Evolutionary conservation across 2,888 invertebrate species (phyloP).

Genomic region (Odontomyia ornata): DNA sequence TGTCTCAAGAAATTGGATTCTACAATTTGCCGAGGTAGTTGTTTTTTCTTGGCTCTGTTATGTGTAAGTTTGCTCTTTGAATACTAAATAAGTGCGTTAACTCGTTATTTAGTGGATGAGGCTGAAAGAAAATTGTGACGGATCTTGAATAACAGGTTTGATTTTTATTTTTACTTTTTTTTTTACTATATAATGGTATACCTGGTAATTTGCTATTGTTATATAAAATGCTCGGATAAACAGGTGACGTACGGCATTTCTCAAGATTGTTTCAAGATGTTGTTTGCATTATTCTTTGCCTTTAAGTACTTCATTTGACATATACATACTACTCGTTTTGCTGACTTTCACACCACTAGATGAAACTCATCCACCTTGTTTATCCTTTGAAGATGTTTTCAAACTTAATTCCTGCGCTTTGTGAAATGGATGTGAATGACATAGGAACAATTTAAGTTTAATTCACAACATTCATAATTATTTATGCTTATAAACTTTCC

Average conservation of each 20-base stretch:
- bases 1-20: slow-evolving; percentile 2
- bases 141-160: slow-evolving; percentile 47
- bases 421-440: background rate
- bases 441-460: background rate
- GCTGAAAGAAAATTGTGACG: slow-evolving; percentile 30
- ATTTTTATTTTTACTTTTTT: background rate
- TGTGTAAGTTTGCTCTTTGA: slow-evolving; percentile 31
- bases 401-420: background rate
- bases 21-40: background rate
- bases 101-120: background rate
- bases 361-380: background rate
- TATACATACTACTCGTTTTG: background rate
- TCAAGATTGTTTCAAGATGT: slow-evolving; percentile 31
- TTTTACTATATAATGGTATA: slow-evolving; percentile 3
- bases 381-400: background rate
- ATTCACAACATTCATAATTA: background rate
- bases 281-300: slow-evolving; percentile 1
- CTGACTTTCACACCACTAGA: background rate
- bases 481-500: no score
- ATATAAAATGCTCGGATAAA: slow-evolving; percentile 36
- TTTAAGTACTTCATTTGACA: slow-evolving; percentile 1
- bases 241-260: slow-evolving; percentile 38
- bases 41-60: background rate
- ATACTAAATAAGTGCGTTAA: slow-evolving; percentile 38
- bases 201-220: slow-evolving; percentile 43